Evolutionary conservation across 2,888 invertebrate species (phyloP).

Genomic region (Blastobasis adustella): DNA sequence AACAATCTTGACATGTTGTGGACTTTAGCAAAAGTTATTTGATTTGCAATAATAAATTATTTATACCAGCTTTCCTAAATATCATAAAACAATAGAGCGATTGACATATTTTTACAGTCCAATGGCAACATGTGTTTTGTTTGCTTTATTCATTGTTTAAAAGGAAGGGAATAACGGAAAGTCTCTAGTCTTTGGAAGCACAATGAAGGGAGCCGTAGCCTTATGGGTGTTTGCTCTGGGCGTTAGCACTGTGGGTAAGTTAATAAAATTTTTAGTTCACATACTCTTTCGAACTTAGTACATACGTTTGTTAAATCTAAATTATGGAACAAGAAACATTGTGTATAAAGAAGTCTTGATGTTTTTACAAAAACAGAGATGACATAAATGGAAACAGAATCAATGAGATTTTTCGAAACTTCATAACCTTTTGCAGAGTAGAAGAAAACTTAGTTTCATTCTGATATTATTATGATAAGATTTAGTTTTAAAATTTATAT

Average conservation of each 20-base stretch:
- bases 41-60: not conserved
- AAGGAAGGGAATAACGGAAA: not conserved
- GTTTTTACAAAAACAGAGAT: not conserved
- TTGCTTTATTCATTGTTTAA: not conserved
- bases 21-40: not conserved
- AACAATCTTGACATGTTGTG: too few relatives aligned
- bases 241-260: slow-evolving; percentile 1
- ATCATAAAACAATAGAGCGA: not conserved
- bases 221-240: slow-evolving; percentile 3
- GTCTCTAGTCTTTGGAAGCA: not conserved
- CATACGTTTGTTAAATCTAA: too few relatives aligned
- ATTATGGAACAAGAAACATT: too few relatives aligned
- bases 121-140: not conserved
- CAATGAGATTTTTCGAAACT: too few relatives aligned
- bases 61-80: too few relatives aligned
- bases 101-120: not conserved
- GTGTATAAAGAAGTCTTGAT: too few relatives aligned
- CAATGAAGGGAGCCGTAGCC: not conserved
- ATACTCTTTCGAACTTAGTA: too few relatives aligned
- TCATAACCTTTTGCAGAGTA: not conserved
- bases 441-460: too few relatives aligned
- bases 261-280: too few relatives aligned
- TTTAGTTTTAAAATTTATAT: too few relatives aligned
- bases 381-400: not conserved
- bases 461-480: too few relatives aligned